Evolutionary conservation across 92 coral and sea anemone genomes (phyloP), one percentile per base, ranked within the genome.

Genomic region (Hydrozoanthus gracilis): DNA sequence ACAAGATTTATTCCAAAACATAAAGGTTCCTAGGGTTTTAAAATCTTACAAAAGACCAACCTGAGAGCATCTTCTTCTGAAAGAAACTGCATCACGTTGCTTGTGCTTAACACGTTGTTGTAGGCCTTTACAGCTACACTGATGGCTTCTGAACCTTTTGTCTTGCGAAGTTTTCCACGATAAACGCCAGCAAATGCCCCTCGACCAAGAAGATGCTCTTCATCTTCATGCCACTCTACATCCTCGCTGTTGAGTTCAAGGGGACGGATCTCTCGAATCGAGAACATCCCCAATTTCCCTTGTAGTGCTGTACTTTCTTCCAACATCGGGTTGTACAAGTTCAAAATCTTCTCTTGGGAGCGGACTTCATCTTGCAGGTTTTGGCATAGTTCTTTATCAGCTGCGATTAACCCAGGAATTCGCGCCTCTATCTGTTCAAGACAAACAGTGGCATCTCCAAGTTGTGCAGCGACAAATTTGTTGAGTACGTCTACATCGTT

Each of bases 121-220:
- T 78, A 87, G 16, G 44, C 77, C 69, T 86, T 86, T 4, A 86
- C 45, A 35, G 89, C 84, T 4, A 73, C 79, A 3, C 74, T 18
- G 9, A 58, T 44, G 5, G 13, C 74, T 7, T 35, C 5, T 70
- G 15, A 9, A 4, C 4, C 66, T 60, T 60, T 60, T 9, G 13
- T 60, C n/a, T 60, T 15, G 66, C 66, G 66, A 17, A 85, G 66
- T 17, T 60, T 44, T 70, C 84, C 84, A 16, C 72, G 66, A 65
- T 86, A 86, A 7, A 86, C 84, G 48, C 27, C 27, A 12, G 89
- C 73, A 86, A 62, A 86, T 2, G 54, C 83, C 55, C 84, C 89
- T 48, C 68, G 62, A 47, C 89, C 86, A 3, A 87, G 71, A 44
- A 71, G n/a, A 18, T 61, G 15, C 7, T 67, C 51, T 0, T 6